These are phyloP conservation scores for Panulirus ornatus DNA, from an alignment of 1,140 invertebrate genomes.

Conservation along the genomic window DNA sequence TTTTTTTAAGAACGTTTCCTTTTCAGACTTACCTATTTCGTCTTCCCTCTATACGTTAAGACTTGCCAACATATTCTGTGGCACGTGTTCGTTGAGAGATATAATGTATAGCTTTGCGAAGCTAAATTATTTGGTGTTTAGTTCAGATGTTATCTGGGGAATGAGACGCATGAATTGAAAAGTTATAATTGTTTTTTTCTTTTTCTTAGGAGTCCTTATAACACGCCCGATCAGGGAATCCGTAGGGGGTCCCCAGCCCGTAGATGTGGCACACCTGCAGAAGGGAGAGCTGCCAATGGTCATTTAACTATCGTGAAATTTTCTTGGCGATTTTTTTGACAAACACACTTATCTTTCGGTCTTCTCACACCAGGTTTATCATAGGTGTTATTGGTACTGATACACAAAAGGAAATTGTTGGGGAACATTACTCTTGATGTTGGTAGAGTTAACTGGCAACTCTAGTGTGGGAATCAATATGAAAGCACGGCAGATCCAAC, in stretches of 20 bases:
- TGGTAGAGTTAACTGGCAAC: conserved; percentile 36
- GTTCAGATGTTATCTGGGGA: too few species aligned
- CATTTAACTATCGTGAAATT: neutral
- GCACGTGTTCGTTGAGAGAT: too few species aligned
- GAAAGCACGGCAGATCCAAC: conserved; percentile 58
- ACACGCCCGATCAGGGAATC: conserved; percentile 55
- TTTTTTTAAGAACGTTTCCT: neutral
- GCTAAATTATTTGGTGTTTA: too few species aligned
- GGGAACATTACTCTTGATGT: neutral
- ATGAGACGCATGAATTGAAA: too few species aligned
- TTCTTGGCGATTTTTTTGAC: too few species aligned
- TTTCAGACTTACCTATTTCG: too few species aligned
- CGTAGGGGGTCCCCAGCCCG: neutral
- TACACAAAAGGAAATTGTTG: neutral
- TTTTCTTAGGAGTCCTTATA: conserved; percentile 28
- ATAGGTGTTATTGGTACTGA: neutral
- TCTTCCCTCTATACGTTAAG: too few species aligned
- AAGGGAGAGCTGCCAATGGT: neutral
- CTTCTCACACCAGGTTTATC: neutral
- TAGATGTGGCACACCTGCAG: conserved; percentile 56
- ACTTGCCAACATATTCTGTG: too few species aligned
- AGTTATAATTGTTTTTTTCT: neutral
- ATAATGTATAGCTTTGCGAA: too few species aligned
- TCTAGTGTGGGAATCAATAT: conserved; percentile 64
- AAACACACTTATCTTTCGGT: neutral